Evolutionary conservation across 2,888 invertebrate species (phyloP), one percentile per base, ranked within the genome.

Genomic region (Drosophila meridiana): DNA sequence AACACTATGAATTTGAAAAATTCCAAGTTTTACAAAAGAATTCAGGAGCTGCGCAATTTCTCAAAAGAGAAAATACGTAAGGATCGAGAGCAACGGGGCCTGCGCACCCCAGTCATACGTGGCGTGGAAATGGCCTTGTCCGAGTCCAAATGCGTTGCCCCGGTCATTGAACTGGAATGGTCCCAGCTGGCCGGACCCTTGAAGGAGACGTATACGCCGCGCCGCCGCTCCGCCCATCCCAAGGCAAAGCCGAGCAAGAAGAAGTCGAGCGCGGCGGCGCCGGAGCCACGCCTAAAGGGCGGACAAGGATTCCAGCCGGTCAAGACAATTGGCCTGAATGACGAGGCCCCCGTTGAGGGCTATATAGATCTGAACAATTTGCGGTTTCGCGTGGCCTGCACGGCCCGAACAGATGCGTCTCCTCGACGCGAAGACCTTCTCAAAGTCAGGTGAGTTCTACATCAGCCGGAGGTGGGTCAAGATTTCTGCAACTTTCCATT

Each of bases 1-100:
- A 69, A 63, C 72, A 78, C 92, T 42, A 56, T 92, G 92, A 92
- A 91, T 87, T 79, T 92, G 48, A 92, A 91, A 87, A 92, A 90
- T 80, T 92, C 90, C 20, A 92, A 91, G 91, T 92, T 92, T 81
- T 89, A 82, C 56, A 92, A 88, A 79, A 86, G 90, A 59, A 91
- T 92, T 57, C 92, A 92, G 87, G 83, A 87, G 73, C 80, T 92
- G 59, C 90, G 91, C 3, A 76, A 83, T 20, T 80, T 85, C 59
- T 90, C 92, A 28, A 92, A 87, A 62, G 87, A 91, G 28, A 92
- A 90, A 69, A 30, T 89, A 28, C 84, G 83, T 6, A 83, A 81
- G 60, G 82, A 89, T 50, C 79, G 72, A 6, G 88, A 82, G 50
- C 73, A 81, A 43, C 75, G 78, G 20, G 56, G 26, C 26, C n/a